These are phyloP conservation scores for Formica exsecta DNA, from an alignment of 1,140 invertebrate genomes.

Conservation along the genomic window DNA sequence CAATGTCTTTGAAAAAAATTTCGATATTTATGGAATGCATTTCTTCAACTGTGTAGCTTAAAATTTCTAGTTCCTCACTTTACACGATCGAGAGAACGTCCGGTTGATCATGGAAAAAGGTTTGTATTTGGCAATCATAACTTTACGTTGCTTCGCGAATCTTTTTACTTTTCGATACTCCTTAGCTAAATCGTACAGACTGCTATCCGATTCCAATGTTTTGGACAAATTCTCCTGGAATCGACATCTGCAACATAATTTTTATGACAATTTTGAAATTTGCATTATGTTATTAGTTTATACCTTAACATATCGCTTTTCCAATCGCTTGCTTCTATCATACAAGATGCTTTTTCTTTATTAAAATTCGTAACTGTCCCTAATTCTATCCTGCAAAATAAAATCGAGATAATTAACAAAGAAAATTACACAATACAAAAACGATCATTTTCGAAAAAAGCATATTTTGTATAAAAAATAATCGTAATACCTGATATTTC, in stretches of 20 bases:
- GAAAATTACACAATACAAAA: background rate
- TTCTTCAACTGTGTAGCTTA: background rate
- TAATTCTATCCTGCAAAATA: constrained; percentile 70
- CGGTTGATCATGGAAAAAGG: constrained; percentile 1
- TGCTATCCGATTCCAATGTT: constrained; percentile 1
- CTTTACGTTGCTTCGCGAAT: constrained; percentile 35
- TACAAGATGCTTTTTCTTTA: constrained; percentile 58
- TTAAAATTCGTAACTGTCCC: constrained; percentile 72
- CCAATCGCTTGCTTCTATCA: constrained; percentile 53
- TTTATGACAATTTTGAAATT: background rate
- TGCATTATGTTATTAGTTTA: background rate
- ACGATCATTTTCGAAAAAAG: background rate
- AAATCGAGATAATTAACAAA: background rate
- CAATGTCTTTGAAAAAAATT: background rate
- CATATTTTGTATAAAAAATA: background rate
- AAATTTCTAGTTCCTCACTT: background rate
- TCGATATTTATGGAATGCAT: background rate
- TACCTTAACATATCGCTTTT: constrained; percentile 51
- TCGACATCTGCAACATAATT: constrained; percentile 41
- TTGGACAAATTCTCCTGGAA: constrained; percentile 15
- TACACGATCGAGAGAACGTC: background rate
- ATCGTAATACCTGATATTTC: constrained; percentile 62
- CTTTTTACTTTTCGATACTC: constrained; percentile 13
- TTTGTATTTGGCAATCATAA: constrained; percentile 53
- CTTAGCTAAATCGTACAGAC: constrained; percentile 31